Conservation (phyloP, 2,113 vertebrate genomes). For the Pygoscelis antarcticus region DNA sequence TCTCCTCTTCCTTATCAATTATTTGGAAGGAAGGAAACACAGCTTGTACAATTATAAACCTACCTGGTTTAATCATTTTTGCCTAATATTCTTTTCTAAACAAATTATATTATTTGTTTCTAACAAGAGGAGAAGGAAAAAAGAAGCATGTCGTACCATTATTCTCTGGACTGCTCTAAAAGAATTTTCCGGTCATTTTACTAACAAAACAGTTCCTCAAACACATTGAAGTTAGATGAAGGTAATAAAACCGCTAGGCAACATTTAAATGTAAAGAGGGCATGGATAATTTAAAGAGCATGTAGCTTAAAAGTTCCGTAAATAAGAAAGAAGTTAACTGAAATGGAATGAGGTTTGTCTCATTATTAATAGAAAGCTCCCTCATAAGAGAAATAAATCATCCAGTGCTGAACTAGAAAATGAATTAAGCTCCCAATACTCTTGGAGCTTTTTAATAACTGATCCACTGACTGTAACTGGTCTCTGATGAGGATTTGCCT, state of each 20-base stretch:
- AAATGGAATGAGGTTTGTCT: slow-evolving; percentile 31
- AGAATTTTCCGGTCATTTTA: not conserved
- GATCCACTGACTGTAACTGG: not conserved
- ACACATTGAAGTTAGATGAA: slow-evolving; percentile 8
- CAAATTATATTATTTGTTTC: not conserved
- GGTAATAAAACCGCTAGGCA: slow-evolving; percentile 4
- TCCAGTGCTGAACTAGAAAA: not conserved
- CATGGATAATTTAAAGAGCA: slow-evolving; percentile 32
- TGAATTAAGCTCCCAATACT: not conserved
- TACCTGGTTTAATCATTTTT: not conserved
- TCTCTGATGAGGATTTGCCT: not conserved
- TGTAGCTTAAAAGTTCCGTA: slow-evolving; percentile 7
- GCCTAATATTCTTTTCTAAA: not conserved
- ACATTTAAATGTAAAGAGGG: slow-evolving; percentile 8
- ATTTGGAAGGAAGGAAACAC: not conserved
- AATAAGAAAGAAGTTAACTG: slow-evolving; percentile 50
- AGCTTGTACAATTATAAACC: not conserved
- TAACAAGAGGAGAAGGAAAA: not conserved
- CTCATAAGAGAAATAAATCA: slow-evolving; percentile 35
- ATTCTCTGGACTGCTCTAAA: not conserved
- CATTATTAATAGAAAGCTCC: slow-evolving; percentile 5
- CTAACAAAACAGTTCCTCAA: slow-evolving; percentile 18
- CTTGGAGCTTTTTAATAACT: slow-evolving; percentile 7
- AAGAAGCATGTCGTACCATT: not conserved
- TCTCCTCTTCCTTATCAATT: not conserved